These are phyloP conservation scores for Chloropsis cyanopogon DNA, from an alignment of 2,113 vertebrate species.

Conservation along the genomic window DNA sequence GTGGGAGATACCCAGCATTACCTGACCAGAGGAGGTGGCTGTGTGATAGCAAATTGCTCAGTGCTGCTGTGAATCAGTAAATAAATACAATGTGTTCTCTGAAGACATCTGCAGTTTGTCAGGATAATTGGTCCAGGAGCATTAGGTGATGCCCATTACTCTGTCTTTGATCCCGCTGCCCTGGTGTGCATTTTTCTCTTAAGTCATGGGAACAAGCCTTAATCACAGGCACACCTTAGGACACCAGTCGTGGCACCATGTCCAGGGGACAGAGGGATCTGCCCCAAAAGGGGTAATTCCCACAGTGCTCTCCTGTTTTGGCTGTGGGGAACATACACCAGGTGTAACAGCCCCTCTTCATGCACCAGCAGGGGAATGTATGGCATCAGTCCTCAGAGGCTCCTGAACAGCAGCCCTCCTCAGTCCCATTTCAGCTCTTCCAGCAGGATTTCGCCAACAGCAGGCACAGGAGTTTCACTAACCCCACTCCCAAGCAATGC, in stretches of 20 bases:
- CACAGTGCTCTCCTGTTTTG: neutral
- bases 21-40: neutral
- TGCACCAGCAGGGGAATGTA: accelerated
- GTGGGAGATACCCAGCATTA: neutral
- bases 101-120: constrained; percentile 27
- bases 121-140: constrained; percentile 2
- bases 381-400: accelerated
- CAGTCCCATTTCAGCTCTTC: neutral
- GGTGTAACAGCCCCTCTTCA: neutral
- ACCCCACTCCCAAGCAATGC: neutral
- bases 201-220: neutral
- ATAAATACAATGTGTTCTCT: constrained; percentile 30
- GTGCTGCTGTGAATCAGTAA: neutral
- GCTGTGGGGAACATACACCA: accelerated
- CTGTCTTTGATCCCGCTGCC: neutral
- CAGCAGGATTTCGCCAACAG: neutral
- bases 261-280: neutral
- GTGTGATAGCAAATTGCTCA: neutral
- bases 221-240: neutral
- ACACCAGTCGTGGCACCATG: neutral
- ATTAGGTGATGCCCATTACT: neutral
- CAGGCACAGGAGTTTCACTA: neutral
- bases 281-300: neutral
- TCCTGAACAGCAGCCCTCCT: neutral
- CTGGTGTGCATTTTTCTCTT: neutral